Percentiles rank a stretch among this genome's conserved stretches.
phyloP scores from a whole-genome alignment of 1,140 invertebrate species.

The Heliconius hewitsoni region DNA sequence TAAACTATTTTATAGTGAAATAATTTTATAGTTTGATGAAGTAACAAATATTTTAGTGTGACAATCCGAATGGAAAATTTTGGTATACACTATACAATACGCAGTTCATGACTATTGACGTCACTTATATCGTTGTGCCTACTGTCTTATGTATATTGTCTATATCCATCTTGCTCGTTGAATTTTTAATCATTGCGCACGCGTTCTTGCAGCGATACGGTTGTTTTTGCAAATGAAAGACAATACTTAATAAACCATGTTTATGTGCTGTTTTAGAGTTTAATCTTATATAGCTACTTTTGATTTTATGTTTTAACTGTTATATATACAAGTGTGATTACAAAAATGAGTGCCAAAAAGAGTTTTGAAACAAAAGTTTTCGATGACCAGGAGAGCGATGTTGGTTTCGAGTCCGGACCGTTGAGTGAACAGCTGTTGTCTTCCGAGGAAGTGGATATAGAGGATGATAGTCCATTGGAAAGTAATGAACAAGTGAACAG shows the following conservation, averaged over 20 bases:
- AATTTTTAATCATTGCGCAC: slow-evolving; percentile 53
- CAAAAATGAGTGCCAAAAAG: slow-evolving; percentile 74
- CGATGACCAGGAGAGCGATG: slow-evolving; percentile 62
- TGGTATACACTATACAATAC: slow-evolving; percentile 9
- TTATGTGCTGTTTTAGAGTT: slow-evolving; percentile 46
- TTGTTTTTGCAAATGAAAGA: slow-evolving; percentile 46
- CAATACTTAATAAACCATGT: slow-evolving; percentile 56
- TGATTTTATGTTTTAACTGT: slow-evolving; percentile 28
- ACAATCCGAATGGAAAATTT: slow-evolving; percentile 31
- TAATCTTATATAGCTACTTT: slow-evolving; percentile 41
- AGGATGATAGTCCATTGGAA: slow-evolving; percentile 31
- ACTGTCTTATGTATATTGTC: not conserved
- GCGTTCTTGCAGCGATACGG: slow-evolving; percentile 46
- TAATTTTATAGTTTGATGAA: too few relatives aligned
- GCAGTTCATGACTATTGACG: not conserved
- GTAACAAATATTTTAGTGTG: not conserved
- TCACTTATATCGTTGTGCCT: not conserved
- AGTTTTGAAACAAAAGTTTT: slow-evolving; percentile 60
- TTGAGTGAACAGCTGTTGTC: slow-evolving; percentile 45
- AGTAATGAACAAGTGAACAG: slow-evolving; percentile 66
- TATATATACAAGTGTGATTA: slow-evolving; percentile 46
- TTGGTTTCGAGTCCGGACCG: slow-evolving; percentile 62
- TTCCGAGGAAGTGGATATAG: slow-evolving; percentile 38
- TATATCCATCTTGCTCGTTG: slow-evolving; percentile 10
- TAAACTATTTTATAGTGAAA: too few relatives aligned